Base-by-base conservation (phyloP, 2,888 invertebrate species). In the Leptarthrus brevirostris region DNA sequence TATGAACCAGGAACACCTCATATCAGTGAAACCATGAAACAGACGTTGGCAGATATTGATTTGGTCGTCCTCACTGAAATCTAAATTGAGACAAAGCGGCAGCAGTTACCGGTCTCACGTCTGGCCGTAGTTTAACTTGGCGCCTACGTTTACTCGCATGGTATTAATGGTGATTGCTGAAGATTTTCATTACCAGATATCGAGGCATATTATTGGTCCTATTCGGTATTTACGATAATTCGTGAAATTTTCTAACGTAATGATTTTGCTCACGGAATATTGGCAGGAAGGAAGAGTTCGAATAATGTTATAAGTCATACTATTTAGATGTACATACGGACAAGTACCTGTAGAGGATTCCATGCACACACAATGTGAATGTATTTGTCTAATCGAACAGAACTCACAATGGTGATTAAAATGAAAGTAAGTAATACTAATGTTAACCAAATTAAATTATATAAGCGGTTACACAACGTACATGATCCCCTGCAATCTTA, bases 61-160 rank as follows among this genome's bases (percentile, higher is more conserved):
- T 74, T 79, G 86, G 80, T 86, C 86, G 22, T 86, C 86, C 34
- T 86, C 87, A 79, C 86, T 86, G 74, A 87, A 86, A 49, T 87
- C 86, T 75, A 86, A 87, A 76, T 87, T 87, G 78, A 84, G 86
- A 76, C 87, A 87, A 77, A 74, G 58, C 71, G 70, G 71, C 61
- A 44, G 52, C 69, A 24, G 30, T 5, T 16, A 16, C 26, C 6
- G 58, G 58, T 36, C 20, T 12, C 8, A 40, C 12, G 8, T n/a
- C 30, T 20, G 58, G 36, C 14, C 20, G n/a, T 18, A 58, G n/a
- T 36, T 58, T 36, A 34, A 36, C 36, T n/a, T 34, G 16, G 40
- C 58, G 58, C 20, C 36, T 14, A 36, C 58, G 18, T 20, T 10
- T 18, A 20, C 36, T 58, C 12, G 4, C 58, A 20, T 14, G 34